Percentiles rank a stretch among this genome's conserved stretches.
Evolutionary conservation across 2,888 invertebrate species (phyloP).

Genomic region (Camptogramma bilineatum): DNA sequence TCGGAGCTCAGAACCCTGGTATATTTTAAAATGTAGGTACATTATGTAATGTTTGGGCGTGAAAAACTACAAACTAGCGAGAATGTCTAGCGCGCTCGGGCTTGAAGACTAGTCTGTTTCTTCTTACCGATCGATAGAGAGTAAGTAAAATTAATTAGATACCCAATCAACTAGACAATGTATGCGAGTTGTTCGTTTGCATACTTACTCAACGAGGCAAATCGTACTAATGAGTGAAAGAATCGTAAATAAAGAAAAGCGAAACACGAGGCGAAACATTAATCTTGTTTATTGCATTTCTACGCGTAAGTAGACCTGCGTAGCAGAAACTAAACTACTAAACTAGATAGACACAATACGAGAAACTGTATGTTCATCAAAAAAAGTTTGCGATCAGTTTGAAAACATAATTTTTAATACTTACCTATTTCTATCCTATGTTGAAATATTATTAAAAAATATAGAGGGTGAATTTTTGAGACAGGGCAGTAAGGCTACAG

Average conservation of each 20-base stretch:
- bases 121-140: background rate
- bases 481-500: too few species aligned
- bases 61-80: too few species aligned
- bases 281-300: conserved; percentile 20
- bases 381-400: too few species aligned
- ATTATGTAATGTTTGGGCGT: too few species aligned
- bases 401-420: too few species aligned
- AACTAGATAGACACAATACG: too few species aligned
- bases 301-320: background rate
- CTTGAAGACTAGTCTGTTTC: background rate
- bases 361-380: too few species aligned
- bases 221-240: conserved; percentile 43
- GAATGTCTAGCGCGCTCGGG: background rate
- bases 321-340: background rate
- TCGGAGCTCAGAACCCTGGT: too few species aligned
- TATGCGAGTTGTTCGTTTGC: conserved; percentile 49
- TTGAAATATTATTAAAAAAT: too few species aligned
- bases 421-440: too few species aligned
- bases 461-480: too few species aligned
- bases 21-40: too few species aligned
- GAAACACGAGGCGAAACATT: conserved; percentile 19
- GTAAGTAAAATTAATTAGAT: conserved; percentile 2
- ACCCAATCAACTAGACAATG: conserved; percentile 26
- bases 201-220: conserved; percentile 53
- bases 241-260: conserved; percentile 36